These are phyloP conservation scores for Clitarchus hookeri DNA, from an alignment of 2,888 invertebrate species.

Conservation along the genomic window DNA sequence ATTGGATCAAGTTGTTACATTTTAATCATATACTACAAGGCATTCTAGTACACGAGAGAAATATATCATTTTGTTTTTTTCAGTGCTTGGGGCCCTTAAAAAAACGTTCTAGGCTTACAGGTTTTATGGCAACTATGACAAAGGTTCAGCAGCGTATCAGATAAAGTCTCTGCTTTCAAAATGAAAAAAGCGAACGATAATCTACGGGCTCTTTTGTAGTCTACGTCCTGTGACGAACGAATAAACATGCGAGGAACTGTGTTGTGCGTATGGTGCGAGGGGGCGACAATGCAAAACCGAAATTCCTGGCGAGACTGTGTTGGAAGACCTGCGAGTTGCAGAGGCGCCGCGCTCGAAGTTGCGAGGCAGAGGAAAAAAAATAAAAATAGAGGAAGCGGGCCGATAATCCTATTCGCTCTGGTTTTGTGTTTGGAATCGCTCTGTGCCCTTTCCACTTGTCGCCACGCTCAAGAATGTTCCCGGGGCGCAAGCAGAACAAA, in stretches of 20 bases:
- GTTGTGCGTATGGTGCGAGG: background rate
- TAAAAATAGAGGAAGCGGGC: background rate
- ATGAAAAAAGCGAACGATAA: background rate
- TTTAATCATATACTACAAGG: too few species aligned
- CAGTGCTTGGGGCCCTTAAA: too few species aligned
- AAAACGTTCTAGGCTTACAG: too few species aligned
- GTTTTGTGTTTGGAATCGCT: background rate
- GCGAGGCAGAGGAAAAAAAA: background rate
- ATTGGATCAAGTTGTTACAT: too few species aligned
- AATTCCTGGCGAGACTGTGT: background rate
- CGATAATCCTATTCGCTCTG: conserved; percentile 10
- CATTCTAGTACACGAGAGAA: too few species aligned
- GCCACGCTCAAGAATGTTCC: background rate
- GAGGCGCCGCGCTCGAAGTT: background rate
- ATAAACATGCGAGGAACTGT: background rate
- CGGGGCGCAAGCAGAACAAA: background rate
- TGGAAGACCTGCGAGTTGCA: background rate
- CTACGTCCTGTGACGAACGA: background rate
- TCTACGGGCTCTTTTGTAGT: background rate
- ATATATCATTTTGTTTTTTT: too few species aligned
- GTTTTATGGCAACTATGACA: too few species aligned
- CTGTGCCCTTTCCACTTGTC: background rate
- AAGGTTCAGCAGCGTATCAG: background rate
- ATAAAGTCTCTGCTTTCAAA: background rate
- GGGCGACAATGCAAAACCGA: background rate